phyloP scores from a whole-genome alignment of 92 coral and sea anemone species.

The Micromussa lordhowensis region DNA sequence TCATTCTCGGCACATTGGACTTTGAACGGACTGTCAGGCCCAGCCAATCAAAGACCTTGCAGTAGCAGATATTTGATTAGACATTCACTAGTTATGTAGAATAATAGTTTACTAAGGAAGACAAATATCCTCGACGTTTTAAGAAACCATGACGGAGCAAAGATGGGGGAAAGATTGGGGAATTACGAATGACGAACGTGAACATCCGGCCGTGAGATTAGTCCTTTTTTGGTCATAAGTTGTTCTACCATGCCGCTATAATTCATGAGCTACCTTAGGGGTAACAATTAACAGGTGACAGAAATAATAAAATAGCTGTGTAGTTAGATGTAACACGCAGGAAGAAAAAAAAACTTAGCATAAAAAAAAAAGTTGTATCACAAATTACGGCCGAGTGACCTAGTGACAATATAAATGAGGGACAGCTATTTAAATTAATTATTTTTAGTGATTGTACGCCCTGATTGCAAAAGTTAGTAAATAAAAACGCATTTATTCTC shows the following conservation, averaged over 20 bases:
- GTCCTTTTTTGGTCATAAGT: background rate
- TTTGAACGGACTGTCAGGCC: no score
- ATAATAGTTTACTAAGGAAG: no score
- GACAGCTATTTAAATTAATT: background rate
- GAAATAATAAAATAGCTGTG: background rate
- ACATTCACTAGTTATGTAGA: no score
- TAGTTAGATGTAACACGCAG: background rate
- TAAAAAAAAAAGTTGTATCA: background rate
- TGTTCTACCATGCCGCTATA: background rate
- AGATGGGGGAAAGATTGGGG: background rate
- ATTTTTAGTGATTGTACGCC: background rate
- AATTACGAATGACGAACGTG: background rate
- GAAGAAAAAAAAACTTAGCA: background rate
- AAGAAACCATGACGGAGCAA: background rate
- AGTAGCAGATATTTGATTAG: no score
- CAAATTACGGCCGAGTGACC: background rate
- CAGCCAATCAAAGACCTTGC: no score
- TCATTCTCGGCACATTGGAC: no score
- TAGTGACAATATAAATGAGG: background rate
- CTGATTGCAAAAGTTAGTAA: background rate
- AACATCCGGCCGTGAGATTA: background rate
- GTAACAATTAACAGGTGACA: background rate
- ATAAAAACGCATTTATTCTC: background rate
- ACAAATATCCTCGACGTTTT: no score
- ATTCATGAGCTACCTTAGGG: background rate